Evolutionary conservation across 2,113 vertebrate species (phyloP), one percentile per base, ranked within the genome.

Genomic region (Myotis brandtii): DNA sequence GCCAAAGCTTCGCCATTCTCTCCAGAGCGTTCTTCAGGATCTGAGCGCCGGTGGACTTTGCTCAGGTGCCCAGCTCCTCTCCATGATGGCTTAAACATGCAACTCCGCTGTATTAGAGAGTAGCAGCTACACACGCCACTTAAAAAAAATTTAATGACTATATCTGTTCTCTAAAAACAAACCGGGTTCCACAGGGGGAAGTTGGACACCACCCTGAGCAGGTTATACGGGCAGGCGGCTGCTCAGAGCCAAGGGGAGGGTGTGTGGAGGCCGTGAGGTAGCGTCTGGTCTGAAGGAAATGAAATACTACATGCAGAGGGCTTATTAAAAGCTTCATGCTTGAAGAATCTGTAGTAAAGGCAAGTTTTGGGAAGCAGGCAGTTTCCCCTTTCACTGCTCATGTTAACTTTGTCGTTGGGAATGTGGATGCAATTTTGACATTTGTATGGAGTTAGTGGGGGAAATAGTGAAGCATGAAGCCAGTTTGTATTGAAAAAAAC

Each of bases 241-340:
- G 75, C 92, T n/a, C 20, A 6, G 43, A 94, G 81, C 88, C 56
- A 59, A 90, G 89, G 46, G 87, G 81, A 89, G 81, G 85, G 92
- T 0, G 4, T 52, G 86, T 21, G 67, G n/a, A 94, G 90, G 75
- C 90, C 43, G 52, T 96, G 96, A 97, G 91, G 97, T 94, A 92
- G 96, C 7, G 91, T 97, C 96, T 96, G 11, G 46, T 93, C 91
- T 69, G 72, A 72, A 97, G 96, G 96, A 96, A 97, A 97, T 96
- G 96, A 97, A 97, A 89, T 93, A 46, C 56, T 89, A 75, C 70
- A 34, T 91, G 79, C 18, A 14, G 75, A 82, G 64, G 82, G 70
- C 93, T 93, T 89, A 92, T 96, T 94, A 94, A 97, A 97, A 67
- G 48, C 83, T 93, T 94, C 83, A 62, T 56, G 95, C 93, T 95